Evolutionary conservation across 2,888 invertebrate species (phyloP), one percentile per base, ranked within the genome.

Genomic region (Plagiodera versicolora): DNA sequence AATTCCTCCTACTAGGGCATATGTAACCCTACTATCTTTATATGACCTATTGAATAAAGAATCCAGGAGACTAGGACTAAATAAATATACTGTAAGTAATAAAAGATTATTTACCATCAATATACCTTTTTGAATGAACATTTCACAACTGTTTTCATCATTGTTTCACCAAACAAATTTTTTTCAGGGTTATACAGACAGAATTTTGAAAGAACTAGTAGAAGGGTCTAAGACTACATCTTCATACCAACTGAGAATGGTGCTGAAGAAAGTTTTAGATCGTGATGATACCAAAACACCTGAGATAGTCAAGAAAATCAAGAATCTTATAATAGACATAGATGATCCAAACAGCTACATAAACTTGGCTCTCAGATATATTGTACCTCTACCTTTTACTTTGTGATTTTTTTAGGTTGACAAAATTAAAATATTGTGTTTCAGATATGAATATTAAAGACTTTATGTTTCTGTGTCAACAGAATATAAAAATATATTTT

Each of bases 31-130:
- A 51, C 74, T 87, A 60, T 77, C 84, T 18, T 74, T 89, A 28
- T 89, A 89, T 72, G 89, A 89, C 67, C 80, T 85, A 4, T 70
- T 89, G 51, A 88, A 87, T 73, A 84, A 88, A 64, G 89, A 89
- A 62, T 85, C 88, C 1, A 88, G 88, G 72, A 84, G 81, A 60
- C 83, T 87, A 67, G 83, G 84, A 32, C 80, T 87, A 4, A 85
- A 85, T 3, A 87, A 86, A 68, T 88, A 82, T 68, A 81, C 82
- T 64, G 86, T 86, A 74, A 84, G 83, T 81, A 56, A 18, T 10
- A 32, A 2, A 32, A 18, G 11, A n/a, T 45, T 16, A 24, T 5
- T 5, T 24, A 24, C 24, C 3, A 5, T 24, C 24, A 3, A 24
- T 24, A 24, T 24, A 5, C 24, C 24, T 24, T 24, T 35, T 53